These are phyloP conservation scores for Mycteria americana DNA, from an alignment of 2,797 vertebrate genomes.

Conservation along the genomic window DNA sequence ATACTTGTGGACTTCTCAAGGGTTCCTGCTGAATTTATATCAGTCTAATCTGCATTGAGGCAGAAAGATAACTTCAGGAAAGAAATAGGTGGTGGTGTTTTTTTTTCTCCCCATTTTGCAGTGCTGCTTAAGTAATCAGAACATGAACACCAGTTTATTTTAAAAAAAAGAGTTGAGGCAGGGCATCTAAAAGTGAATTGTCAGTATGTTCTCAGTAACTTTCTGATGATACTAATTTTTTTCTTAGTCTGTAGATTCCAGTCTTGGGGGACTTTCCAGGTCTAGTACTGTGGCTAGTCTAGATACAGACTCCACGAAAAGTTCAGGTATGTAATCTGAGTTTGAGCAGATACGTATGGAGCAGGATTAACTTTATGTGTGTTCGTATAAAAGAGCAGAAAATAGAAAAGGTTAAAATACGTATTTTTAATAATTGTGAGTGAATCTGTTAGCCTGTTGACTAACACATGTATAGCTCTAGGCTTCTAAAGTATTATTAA, in stretches of 20 bases:
- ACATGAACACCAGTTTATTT: not conserved
- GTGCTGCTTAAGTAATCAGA: not conserved
- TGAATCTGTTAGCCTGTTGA: not conserved
- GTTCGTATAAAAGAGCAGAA: not conserved
- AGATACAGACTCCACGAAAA: slow-evolving; percentile 96
- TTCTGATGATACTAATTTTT: not conserved
- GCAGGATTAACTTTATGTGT: not conserved
- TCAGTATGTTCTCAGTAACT: not conserved
- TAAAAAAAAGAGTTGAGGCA: not conserved
- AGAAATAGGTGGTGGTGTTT: not conserved
- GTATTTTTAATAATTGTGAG: not conserved
- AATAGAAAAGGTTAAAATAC: not conserved
- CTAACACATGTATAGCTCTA: not conserved
- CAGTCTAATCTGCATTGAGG: not conserved
- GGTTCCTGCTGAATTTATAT: not conserved
- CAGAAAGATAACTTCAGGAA: not conserved
- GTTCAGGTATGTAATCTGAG: slow-evolving; percentile 83
- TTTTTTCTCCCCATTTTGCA: not conserved
- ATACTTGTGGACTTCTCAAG: not conserved
- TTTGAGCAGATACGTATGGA: not conserved
- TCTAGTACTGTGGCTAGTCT: slow-evolving; percentile 98
- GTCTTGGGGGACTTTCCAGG: slow-evolving; percentile 93
- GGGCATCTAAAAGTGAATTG: not conserved
- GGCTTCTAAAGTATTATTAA: not conserved
- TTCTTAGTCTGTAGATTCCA: slow-evolving; percentile 94